Base-by-base conservation (phyloP, 2,113 vertebrate genomes). In the Oophaga pumilio region DNA sequence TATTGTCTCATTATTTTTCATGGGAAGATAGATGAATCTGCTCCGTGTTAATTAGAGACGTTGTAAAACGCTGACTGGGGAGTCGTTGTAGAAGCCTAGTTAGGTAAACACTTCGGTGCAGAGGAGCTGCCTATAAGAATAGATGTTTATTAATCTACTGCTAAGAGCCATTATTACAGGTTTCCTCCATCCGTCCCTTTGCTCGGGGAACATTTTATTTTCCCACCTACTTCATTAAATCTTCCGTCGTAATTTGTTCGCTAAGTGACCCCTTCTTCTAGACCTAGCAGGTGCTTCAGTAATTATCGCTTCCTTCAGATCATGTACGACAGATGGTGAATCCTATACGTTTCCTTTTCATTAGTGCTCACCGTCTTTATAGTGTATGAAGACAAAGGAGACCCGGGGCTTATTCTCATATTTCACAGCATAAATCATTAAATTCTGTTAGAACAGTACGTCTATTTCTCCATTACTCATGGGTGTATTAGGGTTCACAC, bases 1-100 rank as follows among this genome's bases (percentile, higher is more conserved):
- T 26, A 49, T 82, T 82, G 59, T 82, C 79, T 82, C 33, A 64
- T 66, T 82, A 82, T 24, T 15, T 68, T 82, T 13, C 33, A 52
- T 52, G n/a, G 13, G 10, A 82, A 66, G 78, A 57, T 24, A 50
- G 52, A n/a, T 15, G 59, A 49, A 64, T 50, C 43, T 6, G 10
- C 8, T 66, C 11, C 17, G 12, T 52, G 60, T 15, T 68, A 82
- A 82, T 68, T 82, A 68, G 33, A 82, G 43, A 66, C 43, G 15
- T 8, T 2, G 11, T 82, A 52, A 57, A 64, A 6, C 1, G n/a
- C 60, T 24, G 60, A 52, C 62, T 18, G 11, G 80, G 80, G 80
- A 82, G 80, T 15, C 66, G 79, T 22, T 15, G 33, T 50, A 15
- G 53, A 57, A 13, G 24, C 49, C 76, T 56, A 52, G 49, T 53